Evolutionary conservation across 2,113 vertebrate genomes (phyloP), one percentile per base, ranked within the genome.

Genomic region (Ariopsis seemanni): DNA sequence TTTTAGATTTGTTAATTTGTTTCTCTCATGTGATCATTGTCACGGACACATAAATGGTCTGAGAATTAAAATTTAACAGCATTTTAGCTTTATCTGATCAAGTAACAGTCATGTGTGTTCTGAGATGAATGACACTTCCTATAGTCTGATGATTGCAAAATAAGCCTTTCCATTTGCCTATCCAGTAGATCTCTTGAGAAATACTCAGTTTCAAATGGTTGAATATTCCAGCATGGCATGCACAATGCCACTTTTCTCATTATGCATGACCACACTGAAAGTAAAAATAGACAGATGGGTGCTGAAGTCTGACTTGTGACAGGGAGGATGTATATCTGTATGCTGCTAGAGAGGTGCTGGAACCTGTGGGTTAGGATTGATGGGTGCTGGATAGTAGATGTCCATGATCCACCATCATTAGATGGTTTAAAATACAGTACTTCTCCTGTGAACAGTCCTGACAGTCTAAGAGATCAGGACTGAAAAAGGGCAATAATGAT

Each of bases 391-490:
- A 69, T 85, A 52, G 65, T 80, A 58, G 53, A 27, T 22, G 65
- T 84, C 82, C 82, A 84, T 53, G 82, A 81, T 83, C 85, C 83
- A 82, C 89, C 57, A 81, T 84, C 78, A 78, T 78, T 90, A 74
- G 62, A 42, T 89, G 77, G 65, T 25, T 87, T 67, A 62, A 84
- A 79, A 88, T 87, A 60, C 86, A 78, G 80, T 72, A 88, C 58
- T 58, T 55, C 84, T 88, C 75, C 74, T 62, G 17, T 72, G 63
- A 71, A 79, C 34, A 82, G 85, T 93, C 93, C 93, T 91, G 78
- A 88, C 79, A 93, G 90, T 87, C 86, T 50, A 87, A 89, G 80
- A 89, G 93, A 93, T 93, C 93, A 94, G 75, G 92, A 95, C 95
- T 96, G 89, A 85, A 48, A 78, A 86, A 87, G 85, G 89, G 71